Conservation (phyloP, 2,888 invertebrate genomes). For the Alentia gelatinosa region DNA sequence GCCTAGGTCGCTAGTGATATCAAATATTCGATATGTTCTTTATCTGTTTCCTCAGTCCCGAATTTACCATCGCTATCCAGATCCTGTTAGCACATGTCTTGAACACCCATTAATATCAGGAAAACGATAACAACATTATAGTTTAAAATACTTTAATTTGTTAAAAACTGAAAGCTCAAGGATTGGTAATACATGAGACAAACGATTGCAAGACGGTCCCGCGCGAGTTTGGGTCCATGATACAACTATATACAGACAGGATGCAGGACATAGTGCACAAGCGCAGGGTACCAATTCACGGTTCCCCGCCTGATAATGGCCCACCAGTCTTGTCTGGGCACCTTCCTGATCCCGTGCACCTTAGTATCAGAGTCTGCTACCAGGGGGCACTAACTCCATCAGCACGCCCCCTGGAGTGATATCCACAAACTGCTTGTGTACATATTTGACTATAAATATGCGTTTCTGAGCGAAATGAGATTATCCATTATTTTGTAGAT, state of each 20-base stretch:
- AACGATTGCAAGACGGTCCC: neutral
- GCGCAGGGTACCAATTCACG: neutral
- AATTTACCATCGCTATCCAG: too few relatives aligned
- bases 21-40: too few relatives aligned
- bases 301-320: neutral
- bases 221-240: neutral
- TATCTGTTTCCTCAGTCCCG: too few relatives aligned
- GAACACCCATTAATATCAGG: too few relatives aligned
- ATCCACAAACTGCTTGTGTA: neutral
- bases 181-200: neutral
- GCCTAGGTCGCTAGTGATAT: too few relatives aligned
- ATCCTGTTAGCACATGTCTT: too few relatives aligned
- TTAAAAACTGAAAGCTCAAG: constrained; percentile 32
- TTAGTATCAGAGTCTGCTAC: constrained; percentile 37
- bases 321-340: neutral
- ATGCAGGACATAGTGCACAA: neutral
- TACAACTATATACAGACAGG: constrained; percentile 51
- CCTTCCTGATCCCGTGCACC: constrained; percentile 48
- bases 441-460: neutral
- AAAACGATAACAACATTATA: neutral
- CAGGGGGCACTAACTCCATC: neutral
- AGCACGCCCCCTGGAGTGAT: neutral
- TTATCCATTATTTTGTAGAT: too few relatives aligned
- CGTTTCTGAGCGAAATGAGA: neutral
- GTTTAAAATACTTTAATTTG: neutral